Evolutionary conservation across 2,113 vertebrate genomes (phyloP).

Genomic region (Laterallus jamaicensis): DNA sequence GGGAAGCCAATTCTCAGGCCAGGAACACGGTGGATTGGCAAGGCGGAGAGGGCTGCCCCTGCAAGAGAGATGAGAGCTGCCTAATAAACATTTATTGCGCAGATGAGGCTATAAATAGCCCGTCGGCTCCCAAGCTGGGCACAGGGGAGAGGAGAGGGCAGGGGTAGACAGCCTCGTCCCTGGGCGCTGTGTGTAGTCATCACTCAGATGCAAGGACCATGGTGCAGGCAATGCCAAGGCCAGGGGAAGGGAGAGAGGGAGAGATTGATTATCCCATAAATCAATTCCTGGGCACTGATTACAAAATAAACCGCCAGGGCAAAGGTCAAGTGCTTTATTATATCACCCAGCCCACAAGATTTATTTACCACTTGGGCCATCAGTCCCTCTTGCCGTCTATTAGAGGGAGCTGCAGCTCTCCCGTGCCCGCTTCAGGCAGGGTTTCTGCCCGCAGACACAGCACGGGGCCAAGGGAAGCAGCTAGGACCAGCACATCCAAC

Average conservation of each 20-base stretch:
- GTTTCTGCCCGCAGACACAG: not conserved
- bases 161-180: not conserved
- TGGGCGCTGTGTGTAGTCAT: not conserved
- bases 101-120: not conserved
- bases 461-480: not conserved
- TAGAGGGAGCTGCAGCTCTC: not conserved
- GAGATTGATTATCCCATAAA: constrained; percentile 34
- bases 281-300: constrained; percentile 14
- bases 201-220: constrained; percentile 47
- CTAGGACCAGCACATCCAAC: not conserved
- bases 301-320: constrained; percentile 49
- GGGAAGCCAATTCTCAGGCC: not conserved
- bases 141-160: not conserved
- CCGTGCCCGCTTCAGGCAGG: not conserved
- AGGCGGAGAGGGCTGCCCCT: not conserved
- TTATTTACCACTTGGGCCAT: constrained; percentile 37
- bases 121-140: accelerated
- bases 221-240: not conserved
- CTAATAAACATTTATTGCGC: not conserved
- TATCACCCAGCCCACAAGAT: constrained; percentile 50
- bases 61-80: not conserved
- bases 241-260: not conserved
- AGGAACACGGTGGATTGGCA: not conserved
- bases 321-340: constrained; percentile 65
- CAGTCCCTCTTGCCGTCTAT: constrained; percentile 9